Conservation (phyloP, 2,797 vertebrate genomes). For the Microctenopoma lineatum region DNA sequence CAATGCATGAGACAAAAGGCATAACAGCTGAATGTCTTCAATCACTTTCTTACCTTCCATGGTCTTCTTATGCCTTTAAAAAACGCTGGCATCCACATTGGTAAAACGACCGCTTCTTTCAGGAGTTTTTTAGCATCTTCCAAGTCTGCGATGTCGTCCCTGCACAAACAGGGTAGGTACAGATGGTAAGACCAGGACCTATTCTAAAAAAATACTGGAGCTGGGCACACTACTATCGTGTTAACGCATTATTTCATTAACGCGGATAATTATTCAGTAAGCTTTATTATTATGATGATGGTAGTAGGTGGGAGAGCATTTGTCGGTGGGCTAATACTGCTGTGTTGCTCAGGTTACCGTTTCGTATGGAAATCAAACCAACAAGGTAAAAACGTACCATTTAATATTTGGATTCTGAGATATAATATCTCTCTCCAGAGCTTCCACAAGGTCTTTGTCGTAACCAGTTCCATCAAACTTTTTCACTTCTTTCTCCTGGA, state of each 20-base stretch:
- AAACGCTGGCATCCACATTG: conserved; percentile 99
- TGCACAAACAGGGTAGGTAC: conserved; percentile 51
- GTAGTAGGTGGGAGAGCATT: too few species aligned
- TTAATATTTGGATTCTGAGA: conserved; percentile 97
- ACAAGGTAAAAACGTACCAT: conserved; percentile 83
- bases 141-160: conserved; percentile 96
- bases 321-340: too few species aligned
- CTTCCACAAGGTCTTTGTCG: conserved; percentile 97
- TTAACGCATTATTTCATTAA: too few species aligned
- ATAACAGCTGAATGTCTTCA: background rate
- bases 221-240: too few species aligned
- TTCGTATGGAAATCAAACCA: background rate
- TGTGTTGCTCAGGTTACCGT: background rate
- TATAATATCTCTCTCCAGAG: conserved; percentile 97
- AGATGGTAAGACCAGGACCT: background rate
- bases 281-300: too few species aligned
- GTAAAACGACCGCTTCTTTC: conserved; percentile 96
- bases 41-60: conserved; percentile 88
- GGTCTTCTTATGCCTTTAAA: conserved; percentile 97
- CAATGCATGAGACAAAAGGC: background rate
- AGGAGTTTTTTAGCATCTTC: conserved; percentile 95
- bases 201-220: too few species aligned
- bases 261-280: too few species aligned
- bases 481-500: conserved; percentile 90
- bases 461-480: conserved; percentile 94